Evolutionary conservation across 2,797 vertebrate species (phyloP), one percentile per base, ranked within the genome.

Genomic region (Meriones psammophilus): DNA sequence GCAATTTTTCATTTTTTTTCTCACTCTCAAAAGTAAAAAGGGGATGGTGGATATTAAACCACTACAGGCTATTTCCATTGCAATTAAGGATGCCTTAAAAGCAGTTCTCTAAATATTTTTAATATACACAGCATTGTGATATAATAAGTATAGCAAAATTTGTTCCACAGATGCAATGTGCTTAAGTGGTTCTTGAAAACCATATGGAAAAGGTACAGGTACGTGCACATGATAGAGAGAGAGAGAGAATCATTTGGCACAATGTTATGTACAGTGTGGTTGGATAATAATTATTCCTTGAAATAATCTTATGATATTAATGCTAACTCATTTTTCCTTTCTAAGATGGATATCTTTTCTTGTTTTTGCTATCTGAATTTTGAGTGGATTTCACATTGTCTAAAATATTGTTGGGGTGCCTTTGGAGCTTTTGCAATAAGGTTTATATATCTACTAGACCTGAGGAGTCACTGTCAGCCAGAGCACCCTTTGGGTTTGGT

Each of bases 31-130:
- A 69, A 98, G 98, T 54, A 69, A 69, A 50, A 86, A 54, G 20
- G 20, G n/a, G 12, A 15, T 69, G 97, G 96, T 93, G 97, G 84
- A 7, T 33, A 85, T 96, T 96, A 94, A 95, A 96, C 66, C 36
- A 5, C 89, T 97, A 95, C 96, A 95, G 64, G 94, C 95, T 96
- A 97, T 97, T 96, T 97, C 92, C 93, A 96, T n/a, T 71, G 95
- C 54, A 98, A 93, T 1, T 78, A 90, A 96, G 93, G n/a, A 80
- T 96, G 92, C 86, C 96, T 98, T 98, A 95, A 73, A 97, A 97
- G 98, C 96, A 97, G 36, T 84, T 96, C 68, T 95, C 39, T 97
- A 98, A 98, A 97, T 97, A 95, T 97, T 92, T 95, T 97, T 93
- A 97, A 97, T 94, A 98, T 81, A 86, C 95, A 39, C 1, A 54